phyloP scores from a whole-genome alignment of 2,797 vertebrate genomes.

The Girardinus metallicus region DNA sequence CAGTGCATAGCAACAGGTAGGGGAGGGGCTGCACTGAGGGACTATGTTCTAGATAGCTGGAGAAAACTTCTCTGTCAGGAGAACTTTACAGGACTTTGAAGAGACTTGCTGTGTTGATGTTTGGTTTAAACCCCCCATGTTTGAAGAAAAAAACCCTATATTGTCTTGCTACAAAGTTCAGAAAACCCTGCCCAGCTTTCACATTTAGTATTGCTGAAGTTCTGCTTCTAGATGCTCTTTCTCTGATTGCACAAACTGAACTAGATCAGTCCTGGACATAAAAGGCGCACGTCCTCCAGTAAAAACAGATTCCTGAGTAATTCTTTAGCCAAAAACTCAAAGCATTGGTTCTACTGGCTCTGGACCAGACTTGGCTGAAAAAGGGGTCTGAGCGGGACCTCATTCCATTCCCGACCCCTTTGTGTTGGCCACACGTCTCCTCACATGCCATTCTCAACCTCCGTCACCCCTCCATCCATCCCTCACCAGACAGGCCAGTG shows the following conservation, averaged over 20 bases:
- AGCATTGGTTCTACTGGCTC: background rate
- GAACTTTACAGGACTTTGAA: background rate
- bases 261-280: background rate
- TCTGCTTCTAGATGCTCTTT: background rate
- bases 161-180: background rate
- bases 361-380: background rate
- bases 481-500: slow-evolving; percentile 51
- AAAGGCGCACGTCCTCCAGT: background rate
- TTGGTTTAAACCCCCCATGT: background rate
- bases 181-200: background rate
- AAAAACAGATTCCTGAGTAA: background rate
- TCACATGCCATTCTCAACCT: slow-evolving; percentile 71
- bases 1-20: background rate
- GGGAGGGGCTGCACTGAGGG: background rate
- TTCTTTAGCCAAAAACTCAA: background rate
- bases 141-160: background rate
- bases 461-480: slow-evolving; percentile 33
- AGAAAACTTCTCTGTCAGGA: background rate
- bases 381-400: slow-evolving; percentile 46
- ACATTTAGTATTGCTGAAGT: background rate
- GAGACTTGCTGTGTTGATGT: background rate
- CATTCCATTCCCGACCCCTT: slow-evolving; percentile 72
- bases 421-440: slow-evolving; percentile 64
- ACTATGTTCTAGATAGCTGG: background rate
- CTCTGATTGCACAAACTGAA: background rate